Conservation (phyloP, 2,888 invertebrate genomes). For the Diabrotica balteata region DNA sequence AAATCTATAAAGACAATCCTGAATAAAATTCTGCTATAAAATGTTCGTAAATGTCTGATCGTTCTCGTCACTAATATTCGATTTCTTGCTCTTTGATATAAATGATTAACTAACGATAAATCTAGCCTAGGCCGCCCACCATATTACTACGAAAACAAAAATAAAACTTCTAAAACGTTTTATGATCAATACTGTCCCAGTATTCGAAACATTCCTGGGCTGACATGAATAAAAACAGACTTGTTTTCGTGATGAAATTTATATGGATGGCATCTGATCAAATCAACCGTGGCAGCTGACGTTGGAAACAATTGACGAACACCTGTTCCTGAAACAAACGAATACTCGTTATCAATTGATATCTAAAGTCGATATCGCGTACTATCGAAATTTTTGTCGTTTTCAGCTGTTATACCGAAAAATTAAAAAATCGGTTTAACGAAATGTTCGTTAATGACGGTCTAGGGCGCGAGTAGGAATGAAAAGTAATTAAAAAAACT, state of each 20-base stretch:
- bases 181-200: conserved; percentile 17
- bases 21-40: too few relatives aligned
- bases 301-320: conserved; percentile 40
- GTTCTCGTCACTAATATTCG: too few relatives aligned
- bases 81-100: too few relatives aligned
- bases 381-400: neutral
- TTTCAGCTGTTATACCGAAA: neutral
- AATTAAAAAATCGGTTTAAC: too few relatives aligned
- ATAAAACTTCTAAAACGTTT: neutral
- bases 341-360: conserved; percentile 34
- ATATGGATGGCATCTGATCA: conserved; percentile 34
- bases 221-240: conserved; percentile 18
- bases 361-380: conserved; percentile 27
- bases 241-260: conserved; percentile 29
- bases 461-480: too few relatives aligned
- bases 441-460: neutral
- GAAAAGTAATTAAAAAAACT: too few relatives aligned
- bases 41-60: too few relatives aligned
- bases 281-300: conserved; percentile 38
- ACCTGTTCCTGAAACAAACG: conserved; percentile 40
- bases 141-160: too few relatives aligned
- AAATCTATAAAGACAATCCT: too few relatives aligned
- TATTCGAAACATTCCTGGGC: conserved; percentile 13
- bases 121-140: too few relatives aligned
- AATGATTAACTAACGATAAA: too few relatives aligned